Base-by-base conservation (phyloP, 2,888 invertebrate genomes). In the Schizaphis graminum region DNA sequence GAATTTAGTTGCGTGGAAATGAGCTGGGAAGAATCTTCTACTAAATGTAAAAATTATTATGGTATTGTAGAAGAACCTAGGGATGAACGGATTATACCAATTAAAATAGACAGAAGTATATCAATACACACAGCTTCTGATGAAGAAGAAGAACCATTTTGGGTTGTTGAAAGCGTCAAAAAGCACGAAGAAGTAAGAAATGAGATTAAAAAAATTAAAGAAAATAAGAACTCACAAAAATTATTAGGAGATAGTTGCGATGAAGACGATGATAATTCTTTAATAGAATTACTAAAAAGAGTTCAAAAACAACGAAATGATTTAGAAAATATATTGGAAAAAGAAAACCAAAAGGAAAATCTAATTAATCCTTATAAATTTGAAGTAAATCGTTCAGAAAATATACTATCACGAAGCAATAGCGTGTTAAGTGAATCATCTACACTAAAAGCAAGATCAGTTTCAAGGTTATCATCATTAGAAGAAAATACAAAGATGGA, bases 281-380 rank as follows among this genome's bases (percentile, higher is more conserved):
- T 97, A 95, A 97, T 97, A 96, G 97, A 96, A 94, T 96, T 97
- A 94, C 96, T 97, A 90, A 96, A 96, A 95, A 96, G 97, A 95
- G 97, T 97, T 95, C 97, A 97, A 95, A 97, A 96, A 95, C 97
- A 97, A 96, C 96, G 97, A 96, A 97, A 97, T 96, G 97, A 97
- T 95, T 96, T 97, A 95, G 97, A 97, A 95, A 97, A 97, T 96
- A 97, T 97, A 95, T 96, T 97, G 94, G 97, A 96, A 95, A 96
- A 97, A 95, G 97, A 97, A 96, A 96, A 96, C 35, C 5, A 86
- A 53, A 53, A 53, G 21, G 53, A 53, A 53, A 53, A 53, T 53
- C 21, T 53, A 16, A 53, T 4, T n/a, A 77, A 41, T 49, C 57
- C 0, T 85, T 16, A 84, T 85, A 47, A n/a, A 47, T 47, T 57